Evolutionary conservation across 2,888 invertebrate genomes (phyloP), one percentile per base, ranked within the genome.

Genomic region (Dermolepida albohirtum): DNA sequence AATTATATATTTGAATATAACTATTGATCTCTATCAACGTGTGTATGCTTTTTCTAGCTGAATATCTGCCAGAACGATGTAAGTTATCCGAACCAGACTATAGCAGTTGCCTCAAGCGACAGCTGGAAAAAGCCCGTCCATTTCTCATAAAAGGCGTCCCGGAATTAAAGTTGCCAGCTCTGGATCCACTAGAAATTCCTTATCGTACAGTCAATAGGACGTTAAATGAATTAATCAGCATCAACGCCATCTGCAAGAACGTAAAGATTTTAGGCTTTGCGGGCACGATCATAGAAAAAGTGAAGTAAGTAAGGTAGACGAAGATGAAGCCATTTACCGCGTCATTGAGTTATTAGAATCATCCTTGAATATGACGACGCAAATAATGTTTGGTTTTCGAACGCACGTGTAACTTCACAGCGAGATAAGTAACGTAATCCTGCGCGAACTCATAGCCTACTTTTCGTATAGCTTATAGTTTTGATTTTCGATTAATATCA

Each of bases 141-240:
- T 83, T 87, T 41, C 80, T 93, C 12, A 81, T 83, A 0, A 75
- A 82, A 7, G 93, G 93, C 1, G 90, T 93, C 55, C 87, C 89
- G 0, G 90, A 90, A 76, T 82, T 93, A 0, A 85, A 86, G 12
- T 88, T 93, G 51, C 93, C 93, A 0, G 84, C 89, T 0, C 83
- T 91, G 71, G 92, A 93, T 70, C 93, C 93, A 0, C 86, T 93
- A 71, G 82, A 80, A 8, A 84, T 93, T 11, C 90, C 92, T 0
- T 87, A 89, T 63, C 84, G 92, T 69, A 88, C 88, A 73, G 87
- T 93, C 71, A 89, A 89, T 78, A 88, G 92, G 74, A 88, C 89
- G 0, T 85, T 89, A 6, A 81, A 78, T 67, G 89, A 91, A 0
- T 88, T 91, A n/a, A 86, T 93, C 17, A 87, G 87, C 69, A 78